A percentile compares a stretch with the other conserved stretches of the same genome.
These are phyloP conservation scores for Mycteria americana DNA, from an alignment of 2,797 vertebrate species.

Conservation along the genomic window DNA sequence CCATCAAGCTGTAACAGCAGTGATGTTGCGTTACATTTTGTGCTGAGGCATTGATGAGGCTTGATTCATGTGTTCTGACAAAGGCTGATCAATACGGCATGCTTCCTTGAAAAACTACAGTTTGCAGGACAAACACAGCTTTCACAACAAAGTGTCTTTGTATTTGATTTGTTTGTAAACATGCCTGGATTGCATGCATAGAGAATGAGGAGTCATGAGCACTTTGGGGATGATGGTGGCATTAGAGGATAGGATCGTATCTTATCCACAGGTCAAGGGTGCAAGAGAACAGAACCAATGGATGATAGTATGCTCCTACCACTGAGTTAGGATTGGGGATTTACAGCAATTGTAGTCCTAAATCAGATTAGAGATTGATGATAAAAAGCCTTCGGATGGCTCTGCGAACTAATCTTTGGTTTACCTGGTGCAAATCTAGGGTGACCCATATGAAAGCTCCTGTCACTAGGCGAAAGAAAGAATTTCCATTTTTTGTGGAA, in stretches of 20 bases:
- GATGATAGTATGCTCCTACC: background rate
- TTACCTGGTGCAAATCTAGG: background rate
- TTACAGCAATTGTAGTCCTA: background rate
- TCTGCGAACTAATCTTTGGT: background rate
- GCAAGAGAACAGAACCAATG: background rate
- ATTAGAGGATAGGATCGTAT: background rate
- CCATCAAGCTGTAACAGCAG: background rate
- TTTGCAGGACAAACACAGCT: slow-evolving; percentile 2
- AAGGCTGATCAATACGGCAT: background rate
- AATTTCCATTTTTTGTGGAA: background rate
- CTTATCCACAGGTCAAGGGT: background rate
- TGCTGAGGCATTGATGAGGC: slow-evolving; percentile 11
- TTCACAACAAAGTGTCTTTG: slow-evolving; percentile 37
- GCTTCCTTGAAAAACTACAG: background rate
- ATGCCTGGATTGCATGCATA: background rate
- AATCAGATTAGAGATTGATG: background rate
- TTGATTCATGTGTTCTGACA: slow-evolving; percentile 41
- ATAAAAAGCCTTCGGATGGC: background rate
- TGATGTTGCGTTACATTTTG: background rate
- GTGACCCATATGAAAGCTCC: background rate
- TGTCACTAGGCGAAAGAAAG: background rate
- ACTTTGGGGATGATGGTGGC: background rate
- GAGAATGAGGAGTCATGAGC: background rate
- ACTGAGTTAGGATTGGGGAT: background rate
- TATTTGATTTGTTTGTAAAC: slow-evolving; percentile 39